A percentile compares a stretch with the other conserved stretches of the same genome.
phyloP scores from a whole-genome alignment of 37 sponge, comb jelly and placozoan species.

The Hormiphora californensis region DNA sequence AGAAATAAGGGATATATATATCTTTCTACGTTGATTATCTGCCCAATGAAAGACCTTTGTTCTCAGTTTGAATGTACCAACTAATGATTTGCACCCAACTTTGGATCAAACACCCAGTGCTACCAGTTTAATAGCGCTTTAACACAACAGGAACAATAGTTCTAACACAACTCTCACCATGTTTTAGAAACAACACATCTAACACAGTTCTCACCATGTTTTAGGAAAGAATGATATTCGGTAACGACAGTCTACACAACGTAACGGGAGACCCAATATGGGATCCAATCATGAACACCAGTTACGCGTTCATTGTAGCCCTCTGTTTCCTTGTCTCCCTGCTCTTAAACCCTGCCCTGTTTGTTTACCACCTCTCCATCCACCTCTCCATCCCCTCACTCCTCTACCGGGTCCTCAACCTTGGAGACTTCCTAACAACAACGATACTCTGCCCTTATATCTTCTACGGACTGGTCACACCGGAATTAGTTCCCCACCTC shows the following conservation, averaged over 20 bases:
- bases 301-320: background rate
- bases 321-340: background rate
- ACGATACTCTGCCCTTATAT: background rate
- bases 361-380: background rate
- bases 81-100: too few species aligned
- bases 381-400: background rate
- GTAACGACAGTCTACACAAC: background rate
- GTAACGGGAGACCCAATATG: background rate
- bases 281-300: background rate
- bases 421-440: background rate
- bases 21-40: too few species aligned
- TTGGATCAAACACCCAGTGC: too few species aligned
- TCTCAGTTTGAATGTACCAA: too few species aligned
- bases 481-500: background rate
- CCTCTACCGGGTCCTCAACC: background rate
- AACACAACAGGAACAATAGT: too few species aligned
- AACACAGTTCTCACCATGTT: too few species aligned
- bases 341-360: background rate
- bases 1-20: too few species aligned
- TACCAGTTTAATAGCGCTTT: too few species aligned
- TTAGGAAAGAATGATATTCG: conserved; percentile 39
- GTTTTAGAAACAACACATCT: too few species aligned
- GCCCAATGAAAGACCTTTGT: too few species aligned
- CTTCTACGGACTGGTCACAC: background rate
- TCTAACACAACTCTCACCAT: too few species aligned